phyloP scores from a whole-genome alignment of 2,113 vertebrate genomes.

The Tympanuchus pallidicinctus region DNA sequence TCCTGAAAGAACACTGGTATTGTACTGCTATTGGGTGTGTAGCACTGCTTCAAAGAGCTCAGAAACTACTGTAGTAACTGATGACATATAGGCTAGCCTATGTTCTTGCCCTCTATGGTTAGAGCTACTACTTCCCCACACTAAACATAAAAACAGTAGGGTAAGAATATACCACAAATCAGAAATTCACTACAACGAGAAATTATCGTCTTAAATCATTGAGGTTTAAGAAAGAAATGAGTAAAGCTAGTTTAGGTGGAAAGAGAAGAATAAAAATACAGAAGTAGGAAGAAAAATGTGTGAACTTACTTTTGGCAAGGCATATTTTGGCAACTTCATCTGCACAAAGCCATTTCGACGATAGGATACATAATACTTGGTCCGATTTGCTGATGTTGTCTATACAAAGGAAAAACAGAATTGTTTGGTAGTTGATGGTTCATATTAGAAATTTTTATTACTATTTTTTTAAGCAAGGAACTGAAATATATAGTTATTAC shows the following conservation, averaged over 20 bases:
- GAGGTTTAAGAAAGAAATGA: background rate
- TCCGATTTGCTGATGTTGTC: constrained; percentile 89
- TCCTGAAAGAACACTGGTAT: background rate
- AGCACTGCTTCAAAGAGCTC: background rate
- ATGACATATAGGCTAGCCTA: background rate
- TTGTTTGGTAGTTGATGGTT: background rate
- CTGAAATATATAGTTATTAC: background rate
- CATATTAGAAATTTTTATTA: background rate
- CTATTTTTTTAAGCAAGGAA: background rate
- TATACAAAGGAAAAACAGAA: constrained; percentile 63
- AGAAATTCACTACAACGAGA: background rate
- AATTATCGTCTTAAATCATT: background rate
- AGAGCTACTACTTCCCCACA: background rate
- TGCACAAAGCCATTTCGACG: constrained; percentile 87
- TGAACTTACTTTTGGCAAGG: constrained; percentile 89
- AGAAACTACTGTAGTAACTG: background rate
- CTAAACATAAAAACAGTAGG: background rate
- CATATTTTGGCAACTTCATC: constrained; percentile 95
- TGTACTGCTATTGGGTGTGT: background rate
- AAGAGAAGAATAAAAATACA: background rate
- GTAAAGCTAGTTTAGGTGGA: background rate
- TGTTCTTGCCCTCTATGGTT: background rate
- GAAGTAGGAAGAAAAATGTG: background rate
- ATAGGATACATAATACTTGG: constrained; percentile 92
- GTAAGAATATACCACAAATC: background rate